Base-by-base conservation (phyloP, 2,797 vertebrate genomes). In the Smutsia temminckii region DNA sequence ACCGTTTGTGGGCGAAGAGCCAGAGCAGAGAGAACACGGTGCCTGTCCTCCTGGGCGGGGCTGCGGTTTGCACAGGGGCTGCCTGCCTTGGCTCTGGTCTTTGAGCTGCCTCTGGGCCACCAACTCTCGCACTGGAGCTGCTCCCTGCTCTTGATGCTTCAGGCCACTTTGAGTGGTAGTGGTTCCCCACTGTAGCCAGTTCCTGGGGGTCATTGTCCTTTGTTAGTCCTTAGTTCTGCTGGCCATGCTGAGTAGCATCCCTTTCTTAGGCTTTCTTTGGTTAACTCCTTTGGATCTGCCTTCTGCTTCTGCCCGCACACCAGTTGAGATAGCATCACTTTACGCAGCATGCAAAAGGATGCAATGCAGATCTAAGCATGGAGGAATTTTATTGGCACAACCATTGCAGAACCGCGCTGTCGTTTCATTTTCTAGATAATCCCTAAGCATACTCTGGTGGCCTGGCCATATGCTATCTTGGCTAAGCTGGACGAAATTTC, bases 91-190 rank as follows among this genome's bases (percentile, higher is more conserved):
- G 51, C n/a, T 49, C 8, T 1, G 2, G 51, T 37, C 29, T 18
- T 6, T 5, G 29, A 21, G 34, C 10, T 0, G 18, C 14, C 29
- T 6, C 68, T 42, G 1, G 53, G 23, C 27, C 6, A 5, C n/a
- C 13, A 5, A 4, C 1, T n/a, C 2, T 3, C 42, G 37, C 57
- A 11, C 6, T 0, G 6, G 12, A 4, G 21, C 57, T 42, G 3
- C 10, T 53, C 18, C 8, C 69, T 42, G 37, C 5, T 18, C 79
- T 63, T n/a, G n/a, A 32, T 42, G 23, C 37, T 18, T 25, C 4
- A 5, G 14, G 34, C 18, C n/a, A 8, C 69, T 64, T 1, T 27
- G 16, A 5, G 8, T 40, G 42, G 18, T 12, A 16, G 63, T 2
- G 14, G 32, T 49, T 89, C 75, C 42, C 11, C 32, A 37, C 9